These are phyloP conservation scores for Ennomos fuscantarius DNA, from an alignment of 2,888 invertebrate genomes.

Conservation along the genomic window DNA sequence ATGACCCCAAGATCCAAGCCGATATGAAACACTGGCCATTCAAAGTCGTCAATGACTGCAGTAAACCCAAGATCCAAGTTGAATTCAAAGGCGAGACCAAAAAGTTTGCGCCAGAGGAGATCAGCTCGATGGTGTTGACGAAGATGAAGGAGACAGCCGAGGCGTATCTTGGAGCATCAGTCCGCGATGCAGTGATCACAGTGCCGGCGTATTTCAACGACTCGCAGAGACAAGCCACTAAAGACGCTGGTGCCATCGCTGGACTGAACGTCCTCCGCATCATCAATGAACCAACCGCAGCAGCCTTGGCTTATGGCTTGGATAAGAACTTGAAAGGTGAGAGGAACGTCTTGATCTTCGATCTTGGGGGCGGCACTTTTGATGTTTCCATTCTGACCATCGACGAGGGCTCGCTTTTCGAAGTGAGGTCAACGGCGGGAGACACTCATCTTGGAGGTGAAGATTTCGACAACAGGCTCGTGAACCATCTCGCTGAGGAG, in stretches of 20 bases:
- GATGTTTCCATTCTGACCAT: constrained; percentile 93
- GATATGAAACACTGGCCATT: constrained; percentile 96
- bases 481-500: constrained; percentile 42
- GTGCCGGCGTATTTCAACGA: constrained; percentile 93
- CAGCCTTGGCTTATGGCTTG: constrained; percentile 4
- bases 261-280: constrained; percentile 5
- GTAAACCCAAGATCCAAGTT: constrained; percentile 88
- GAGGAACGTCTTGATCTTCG: constrained; percentile 68
- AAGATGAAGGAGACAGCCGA: constrained; percentile 93
- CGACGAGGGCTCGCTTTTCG: constrained; percentile 90
- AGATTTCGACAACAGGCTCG: constrained; percentile 86
- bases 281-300: constrained; percentile 7
- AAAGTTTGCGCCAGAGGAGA: constrained; percentile 88
- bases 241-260: constrained; percentile 90
- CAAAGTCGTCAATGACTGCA: constrained; percentile 86
- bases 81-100: constrained; percentile 88
- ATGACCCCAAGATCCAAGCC: constrained; percentile 89
- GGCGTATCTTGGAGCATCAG: constrained; percentile 87
- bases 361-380: constrained; percentile 91
- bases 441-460: constrained; percentile 89
- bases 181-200: constrained; percentile 90
- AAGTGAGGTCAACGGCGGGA: constrained; percentile 89
- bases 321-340: constrained; percentile 6
- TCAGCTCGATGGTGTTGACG: constrained; percentile 90
- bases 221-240: constrained; percentile 91